phyloP scores from a whole-genome alignment of 2,888 invertebrate species.

The Congeria kusceri region DNA sequence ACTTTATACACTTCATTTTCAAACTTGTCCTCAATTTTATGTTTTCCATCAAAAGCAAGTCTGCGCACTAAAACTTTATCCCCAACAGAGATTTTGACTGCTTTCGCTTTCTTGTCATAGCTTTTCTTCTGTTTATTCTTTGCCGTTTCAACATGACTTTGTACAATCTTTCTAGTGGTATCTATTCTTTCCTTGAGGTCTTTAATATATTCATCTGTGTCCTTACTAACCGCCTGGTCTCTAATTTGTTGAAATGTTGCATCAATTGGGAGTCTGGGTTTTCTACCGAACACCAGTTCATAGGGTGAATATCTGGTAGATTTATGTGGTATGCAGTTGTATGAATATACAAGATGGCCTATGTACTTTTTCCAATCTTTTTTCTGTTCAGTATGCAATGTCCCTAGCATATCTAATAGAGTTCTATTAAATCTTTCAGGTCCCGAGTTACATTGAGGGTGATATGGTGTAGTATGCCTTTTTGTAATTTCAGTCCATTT shows the following conservation, averaged over 20 bases:
- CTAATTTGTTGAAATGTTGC: conserved; percentile 1
- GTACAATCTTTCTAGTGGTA: conserved; percentile 9
- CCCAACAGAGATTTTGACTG: conserved; percentile 11
- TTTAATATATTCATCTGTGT: conserved; percentile 14
- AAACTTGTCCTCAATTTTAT: conserved; percentile 29
- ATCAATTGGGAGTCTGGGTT: conserved; percentile 27
- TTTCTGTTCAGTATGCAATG: conserved; percentile 20
- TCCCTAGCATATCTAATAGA: conserved; percentile 26
- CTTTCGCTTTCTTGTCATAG: conserved; percentile 18
- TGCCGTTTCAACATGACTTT: conserved; percentile 2
- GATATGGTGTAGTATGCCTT: neutral
- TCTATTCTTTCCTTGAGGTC: conserved; percentile 21
- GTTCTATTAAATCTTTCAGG: conserved; percentile 4
- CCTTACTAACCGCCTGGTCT: neutral
- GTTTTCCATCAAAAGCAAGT: conserved; percentile 24
- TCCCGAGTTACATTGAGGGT: neutral
- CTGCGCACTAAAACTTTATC: conserved; percentile 31
- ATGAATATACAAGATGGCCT: conserved; percentile 18
- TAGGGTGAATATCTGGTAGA: conserved; percentile 20
- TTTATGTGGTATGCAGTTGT: conserved; percentile 28
- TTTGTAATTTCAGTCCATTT: neutral
- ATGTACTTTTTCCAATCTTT: conserved; percentile 30
- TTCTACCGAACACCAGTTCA: conserved; percentile 20
- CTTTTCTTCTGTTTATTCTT: conserved; percentile 15
- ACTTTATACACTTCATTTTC: conserved; percentile 16